Conservation (phyloP, 2,888 invertebrate genomes). For the Hyalella azteca region DNA sequence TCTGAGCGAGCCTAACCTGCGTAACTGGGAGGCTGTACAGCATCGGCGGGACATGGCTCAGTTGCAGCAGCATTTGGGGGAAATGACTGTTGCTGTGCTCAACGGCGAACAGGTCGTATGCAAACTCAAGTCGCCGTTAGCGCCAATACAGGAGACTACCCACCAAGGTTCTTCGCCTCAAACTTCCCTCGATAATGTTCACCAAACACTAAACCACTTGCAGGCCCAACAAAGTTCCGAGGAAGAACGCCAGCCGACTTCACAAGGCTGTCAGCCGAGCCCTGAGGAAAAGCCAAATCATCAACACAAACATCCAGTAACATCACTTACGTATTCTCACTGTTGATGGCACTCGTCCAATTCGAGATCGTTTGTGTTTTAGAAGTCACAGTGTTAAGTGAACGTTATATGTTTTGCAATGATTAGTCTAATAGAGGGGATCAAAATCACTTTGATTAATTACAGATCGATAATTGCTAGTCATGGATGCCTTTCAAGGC, state of each 20-base stretch:
- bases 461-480: neutral
- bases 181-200: neutral
- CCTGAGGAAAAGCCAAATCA: neutral
- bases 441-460: neutral
- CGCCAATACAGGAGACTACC: conserved; percentile 53
- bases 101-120: conserved; percentile 58
- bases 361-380: neutral
- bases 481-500: neutral
- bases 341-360: conserved; percentile 19
- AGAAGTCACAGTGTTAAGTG: neutral
- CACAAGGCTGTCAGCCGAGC: neutral
- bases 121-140: conserved; percentile 55
- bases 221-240: neutral
- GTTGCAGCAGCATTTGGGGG: conserved; percentile 55
- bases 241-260: neutral
- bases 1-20: conserved; percentile 58
- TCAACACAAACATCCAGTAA: conserved; percentile 45
- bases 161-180: neutral
- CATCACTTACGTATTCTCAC: conserved; percentile 55
- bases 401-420: no score
- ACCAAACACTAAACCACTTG: neutral
- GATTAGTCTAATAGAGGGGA: neutral
- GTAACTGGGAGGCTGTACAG: conserved; percentile 58
- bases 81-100: conserved; percentile 58
- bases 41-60: conserved; percentile 57